Conservation (phyloP, 2,888 invertebrate species). For the Rhaphigaster nebulosa region DNA sequence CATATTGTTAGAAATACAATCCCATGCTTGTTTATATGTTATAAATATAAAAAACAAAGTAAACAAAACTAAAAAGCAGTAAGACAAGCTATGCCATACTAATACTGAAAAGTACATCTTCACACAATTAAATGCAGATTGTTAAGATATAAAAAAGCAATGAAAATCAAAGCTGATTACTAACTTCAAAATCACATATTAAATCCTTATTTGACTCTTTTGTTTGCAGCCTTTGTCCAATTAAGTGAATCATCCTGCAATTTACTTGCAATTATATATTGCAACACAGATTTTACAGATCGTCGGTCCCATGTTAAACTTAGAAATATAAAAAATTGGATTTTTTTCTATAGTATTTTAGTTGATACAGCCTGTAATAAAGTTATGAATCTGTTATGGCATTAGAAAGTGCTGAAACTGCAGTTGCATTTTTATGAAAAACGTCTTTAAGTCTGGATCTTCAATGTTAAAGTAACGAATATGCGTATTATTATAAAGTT, state of each 20-base stretch:
- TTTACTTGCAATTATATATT: neutral
- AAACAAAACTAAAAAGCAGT: constrained; percentile 9
- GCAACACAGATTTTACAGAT: neutral
- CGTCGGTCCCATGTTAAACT: too few species aligned
- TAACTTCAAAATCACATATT: neutral
- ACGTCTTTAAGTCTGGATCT: too few species aligned
- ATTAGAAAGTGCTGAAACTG: too few species aligned
- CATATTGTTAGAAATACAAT: constrained; percentile 60
- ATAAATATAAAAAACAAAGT: neutral
- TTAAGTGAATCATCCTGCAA: neutral
- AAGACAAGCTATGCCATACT: constrained; percentile 18
- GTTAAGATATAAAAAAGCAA: constrained; percentile 17
- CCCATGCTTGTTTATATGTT: constrained; percentile 34
- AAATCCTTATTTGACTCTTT: neutral
- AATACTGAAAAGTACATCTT: neutral
- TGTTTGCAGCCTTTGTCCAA: neutral
- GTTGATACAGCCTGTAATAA: too few species aligned
- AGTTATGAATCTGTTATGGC: too few species aligned
- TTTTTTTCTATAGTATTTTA: too few species aligned
- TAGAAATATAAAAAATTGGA: too few species aligned
- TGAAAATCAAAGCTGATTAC: neutral
- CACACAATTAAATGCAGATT: neutral
- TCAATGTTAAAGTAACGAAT: too few species aligned
- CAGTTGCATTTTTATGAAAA: too few species aligned
- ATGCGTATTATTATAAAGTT: too few species aligned